phyloP scores from a whole-genome alignment of 2,113 vertebrate species.

The Empidonax alnorum region DNA sequence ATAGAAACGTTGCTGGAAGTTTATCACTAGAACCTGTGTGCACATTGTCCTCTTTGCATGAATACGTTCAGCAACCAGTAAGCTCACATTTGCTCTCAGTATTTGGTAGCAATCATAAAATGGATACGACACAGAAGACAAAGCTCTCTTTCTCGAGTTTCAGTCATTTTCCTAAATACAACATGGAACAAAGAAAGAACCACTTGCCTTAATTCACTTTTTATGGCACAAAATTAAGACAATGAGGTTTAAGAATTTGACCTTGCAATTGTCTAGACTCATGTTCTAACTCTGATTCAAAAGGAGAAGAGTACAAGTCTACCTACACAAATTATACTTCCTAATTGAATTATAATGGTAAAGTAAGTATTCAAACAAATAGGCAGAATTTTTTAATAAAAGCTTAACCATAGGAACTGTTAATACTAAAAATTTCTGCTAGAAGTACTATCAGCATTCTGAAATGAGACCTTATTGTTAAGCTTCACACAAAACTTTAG shows the following conservation, averaged over 20 bases:
- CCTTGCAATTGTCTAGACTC: conserved; percentile 30
- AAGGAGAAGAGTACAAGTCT: conserved; percentile 7
- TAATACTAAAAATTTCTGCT: background rate
- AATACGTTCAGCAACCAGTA: background rate
- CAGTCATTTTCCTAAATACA: background rate
- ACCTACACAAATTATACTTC: conserved; percentile 44
- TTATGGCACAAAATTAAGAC: background rate
- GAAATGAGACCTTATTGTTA: background rate
- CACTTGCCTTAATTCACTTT: background rate
- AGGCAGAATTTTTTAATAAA: background rate
- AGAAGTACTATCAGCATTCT: background rate
- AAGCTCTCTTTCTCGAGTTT: background rate
- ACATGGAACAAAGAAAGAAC: background rate
- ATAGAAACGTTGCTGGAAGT: background rate
- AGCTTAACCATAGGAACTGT: background rate
- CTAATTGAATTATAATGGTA: conserved; percentile 29
- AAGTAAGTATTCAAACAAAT: conserved; percentile 15
- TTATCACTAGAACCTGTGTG: background rate
- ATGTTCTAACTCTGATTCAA: background rate
- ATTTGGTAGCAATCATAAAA: background rate
- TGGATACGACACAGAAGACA: background rate
- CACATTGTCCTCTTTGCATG: background rate
- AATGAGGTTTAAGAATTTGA: conserved; percentile 11
- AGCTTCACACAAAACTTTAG: background rate
- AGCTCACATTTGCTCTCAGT: accelerated